Evolutionary conservation across 2,888 invertebrate genomes (phyloP).

Genomic region (Hofmannophila pseudospretella): DNA sequence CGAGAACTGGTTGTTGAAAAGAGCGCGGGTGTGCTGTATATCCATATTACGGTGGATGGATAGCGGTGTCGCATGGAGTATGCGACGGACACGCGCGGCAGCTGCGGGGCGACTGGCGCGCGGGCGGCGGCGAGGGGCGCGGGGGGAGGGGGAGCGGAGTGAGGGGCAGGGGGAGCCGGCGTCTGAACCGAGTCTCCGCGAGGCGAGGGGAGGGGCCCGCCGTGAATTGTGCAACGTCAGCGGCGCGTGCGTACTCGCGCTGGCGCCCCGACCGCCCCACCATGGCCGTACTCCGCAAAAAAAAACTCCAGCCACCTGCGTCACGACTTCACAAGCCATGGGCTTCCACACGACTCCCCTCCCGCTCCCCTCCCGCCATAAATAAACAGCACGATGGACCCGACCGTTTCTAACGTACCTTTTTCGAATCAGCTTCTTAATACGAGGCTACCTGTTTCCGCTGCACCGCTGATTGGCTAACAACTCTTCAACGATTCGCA

Average conservation of each 20-base stretch:
- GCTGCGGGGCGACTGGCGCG: conserved; percentile 69
- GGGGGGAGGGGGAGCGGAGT: conserved; percentile 17
- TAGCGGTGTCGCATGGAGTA: conserved; percentile 64
- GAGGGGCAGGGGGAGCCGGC: conserved; percentile 33
- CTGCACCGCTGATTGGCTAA: conserved; percentile 21
- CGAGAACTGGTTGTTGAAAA: conserved; percentile 68
- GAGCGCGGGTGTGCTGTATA: conserved; percentile 71
- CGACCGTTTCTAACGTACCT: conserved; percentile 18
- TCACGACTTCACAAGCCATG: conserved; percentile 24
- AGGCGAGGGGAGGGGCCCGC: conserved; percentile 29
- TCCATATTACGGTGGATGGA: conserved; percentile 68
- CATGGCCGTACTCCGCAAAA: conserved; percentile 24
- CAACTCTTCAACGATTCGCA: conserved; percentile 24
- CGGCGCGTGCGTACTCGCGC: conserved; percentile 57
- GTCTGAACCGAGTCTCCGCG: conserved; percentile 60
- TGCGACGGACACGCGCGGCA: conserved; percentile 73
- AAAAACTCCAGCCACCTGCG: conserved; percentile 28
- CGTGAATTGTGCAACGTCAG: conserved; percentile 69
- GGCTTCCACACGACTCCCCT: conserved; percentile 27
- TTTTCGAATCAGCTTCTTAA: conserved; percentile 14
- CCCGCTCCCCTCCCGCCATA: no score
- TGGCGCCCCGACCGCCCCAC: conserved; percentile 22
- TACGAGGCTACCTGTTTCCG: conserved; percentile 26
- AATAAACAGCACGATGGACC: no score
- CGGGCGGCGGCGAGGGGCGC: conserved; percentile 22